Evolutionary conservation across 2,797 vertebrate species (phyloP).

Genomic region (Clangula hyemalis): DNA sequence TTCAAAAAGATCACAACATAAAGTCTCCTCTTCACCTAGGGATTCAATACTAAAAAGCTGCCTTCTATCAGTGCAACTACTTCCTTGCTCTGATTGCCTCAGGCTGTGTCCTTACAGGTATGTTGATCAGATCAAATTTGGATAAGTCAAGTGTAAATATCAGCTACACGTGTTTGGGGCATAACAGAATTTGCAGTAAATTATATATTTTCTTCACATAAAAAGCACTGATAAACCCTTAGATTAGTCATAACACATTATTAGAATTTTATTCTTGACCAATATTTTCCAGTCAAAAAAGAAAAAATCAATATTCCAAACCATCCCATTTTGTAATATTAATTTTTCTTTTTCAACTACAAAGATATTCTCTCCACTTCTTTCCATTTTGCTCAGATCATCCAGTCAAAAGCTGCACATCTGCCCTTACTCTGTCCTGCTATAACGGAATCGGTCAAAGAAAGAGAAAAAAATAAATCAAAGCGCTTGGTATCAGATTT

Average conservation of each 20-base stretch:
- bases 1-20: not conserved
- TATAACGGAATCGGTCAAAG: not conserved
- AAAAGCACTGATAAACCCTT: not conserved
- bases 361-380: not conserved
- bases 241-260: not conserved
- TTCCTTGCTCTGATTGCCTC: not conserved
- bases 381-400: not conserved
- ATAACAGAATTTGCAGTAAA: not conserved
- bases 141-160: not conserved
- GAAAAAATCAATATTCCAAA: not conserved
- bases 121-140: not conserved
- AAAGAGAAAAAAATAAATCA: not conserved
- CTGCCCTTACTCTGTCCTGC: not conserved
- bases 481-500: not conserved
- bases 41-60: not conserved
- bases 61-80: not conserved
- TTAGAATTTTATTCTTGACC: not conserved
- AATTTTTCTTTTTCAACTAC: not conserved
- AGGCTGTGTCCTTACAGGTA: not conserved
- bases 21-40: not conserved
- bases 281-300: not conserved
- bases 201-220: not conserved
- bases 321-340: rapidly evolving
- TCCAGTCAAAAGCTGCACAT: not conserved
- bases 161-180: too few species aligned